Conservation (phyloP, 2,888 invertebrate species). For the Ophraella communa region DNA sequence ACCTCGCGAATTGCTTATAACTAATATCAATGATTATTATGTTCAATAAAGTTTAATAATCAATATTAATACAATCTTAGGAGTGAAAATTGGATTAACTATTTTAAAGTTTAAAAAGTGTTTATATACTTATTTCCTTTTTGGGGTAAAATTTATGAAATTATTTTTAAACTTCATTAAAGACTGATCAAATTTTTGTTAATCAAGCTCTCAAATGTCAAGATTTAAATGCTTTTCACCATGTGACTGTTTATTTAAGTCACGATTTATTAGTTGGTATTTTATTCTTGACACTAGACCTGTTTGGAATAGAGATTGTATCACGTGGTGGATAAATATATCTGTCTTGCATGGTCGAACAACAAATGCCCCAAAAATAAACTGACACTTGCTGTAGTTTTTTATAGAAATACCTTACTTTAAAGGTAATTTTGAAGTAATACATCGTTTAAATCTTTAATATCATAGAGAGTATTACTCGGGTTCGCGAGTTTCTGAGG, state of each 20-base stretch:
- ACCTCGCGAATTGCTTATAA: neutral
- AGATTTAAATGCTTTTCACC: conserved; percentile 13
- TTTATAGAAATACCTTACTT: neutral
- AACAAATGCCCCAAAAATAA: neutral
- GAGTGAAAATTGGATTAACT: too few species aligned
- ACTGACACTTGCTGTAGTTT: neutral
- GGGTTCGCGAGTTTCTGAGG: too few species aligned
- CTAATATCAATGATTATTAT: too few species aligned
- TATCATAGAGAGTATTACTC: too few species aligned
- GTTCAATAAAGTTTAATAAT: too few species aligned
- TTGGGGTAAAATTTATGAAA: neutral
- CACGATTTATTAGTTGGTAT: conserved; percentile 25
- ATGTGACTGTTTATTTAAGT: conserved; percentile 26
- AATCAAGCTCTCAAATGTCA: conserved; percentile 22
- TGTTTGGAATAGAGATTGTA: conserved; percentile 1
- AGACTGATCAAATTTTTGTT: too few species aligned
- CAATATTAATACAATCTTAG: too few species aligned
- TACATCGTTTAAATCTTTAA: too few species aligned
- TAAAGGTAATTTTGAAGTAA: too few species aligned
- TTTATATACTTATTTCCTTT: too few species aligned
- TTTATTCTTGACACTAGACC: conserved; percentile 30
- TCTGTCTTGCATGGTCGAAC: conserved; percentile 3
- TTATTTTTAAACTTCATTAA: neutral
- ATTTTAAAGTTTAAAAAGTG: too few species aligned
- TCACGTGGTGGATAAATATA: conserved; percentile 12